A percentile compares a stretch with the other conserved stretches of the same genome.
Conservation (phyloP, 2,888 invertebrate species). For the Coleophora deauratella region DNA sequence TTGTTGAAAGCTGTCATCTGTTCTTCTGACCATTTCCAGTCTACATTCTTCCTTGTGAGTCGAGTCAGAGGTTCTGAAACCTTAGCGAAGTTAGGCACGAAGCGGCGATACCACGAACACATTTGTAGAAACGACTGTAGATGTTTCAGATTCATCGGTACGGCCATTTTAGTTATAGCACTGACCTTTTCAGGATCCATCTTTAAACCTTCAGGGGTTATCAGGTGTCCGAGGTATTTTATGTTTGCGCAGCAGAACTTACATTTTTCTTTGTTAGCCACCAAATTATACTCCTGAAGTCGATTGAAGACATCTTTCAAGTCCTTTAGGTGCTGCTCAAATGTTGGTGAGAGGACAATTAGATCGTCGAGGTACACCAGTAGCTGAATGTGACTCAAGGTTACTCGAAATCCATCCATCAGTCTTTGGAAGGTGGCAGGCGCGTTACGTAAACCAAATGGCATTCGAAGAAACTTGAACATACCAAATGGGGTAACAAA, state of each 20-base stretch:
- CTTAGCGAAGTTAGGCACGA: conserved; percentile 12
- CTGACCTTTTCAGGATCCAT: conserved; percentile 16
- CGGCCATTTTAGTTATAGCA: conserved; percentile 10
- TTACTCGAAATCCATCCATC: conserved; percentile 14
- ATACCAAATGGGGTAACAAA: conserved; percentile 31
- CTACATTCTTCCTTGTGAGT: conserved; percentile 9
- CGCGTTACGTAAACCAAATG: conserved; percentile 19
- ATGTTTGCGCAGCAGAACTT: conserved; percentile 10
- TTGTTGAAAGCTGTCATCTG: neutral
- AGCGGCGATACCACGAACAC: conserved; percentile 16
- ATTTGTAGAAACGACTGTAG: neutral
- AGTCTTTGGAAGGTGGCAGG: conserved; percentile 20
- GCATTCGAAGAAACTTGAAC: conserved; percentile 7
- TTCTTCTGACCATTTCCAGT: conserved; percentile 1
- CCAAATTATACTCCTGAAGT: conserved; percentile 18
- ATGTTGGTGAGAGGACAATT: conserved; percentile 18
- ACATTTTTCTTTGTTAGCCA: conserved; percentile 15
- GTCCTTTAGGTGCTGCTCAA: conserved; percentile 17
- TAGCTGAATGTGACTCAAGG: conserved; percentile 8
- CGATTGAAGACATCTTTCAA: conserved; percentile 15
- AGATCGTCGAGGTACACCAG: conserved; percentile 23
- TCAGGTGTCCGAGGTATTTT: conserved; percentile 16
- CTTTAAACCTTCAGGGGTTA: conserved; percentile 15
- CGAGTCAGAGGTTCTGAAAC: conserved; percentile 13
- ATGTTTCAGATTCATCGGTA: conserved; percentile 12